Conservation (phyloP, 2,888 invertebrate species). For the Lepas anatifera region DNA sequence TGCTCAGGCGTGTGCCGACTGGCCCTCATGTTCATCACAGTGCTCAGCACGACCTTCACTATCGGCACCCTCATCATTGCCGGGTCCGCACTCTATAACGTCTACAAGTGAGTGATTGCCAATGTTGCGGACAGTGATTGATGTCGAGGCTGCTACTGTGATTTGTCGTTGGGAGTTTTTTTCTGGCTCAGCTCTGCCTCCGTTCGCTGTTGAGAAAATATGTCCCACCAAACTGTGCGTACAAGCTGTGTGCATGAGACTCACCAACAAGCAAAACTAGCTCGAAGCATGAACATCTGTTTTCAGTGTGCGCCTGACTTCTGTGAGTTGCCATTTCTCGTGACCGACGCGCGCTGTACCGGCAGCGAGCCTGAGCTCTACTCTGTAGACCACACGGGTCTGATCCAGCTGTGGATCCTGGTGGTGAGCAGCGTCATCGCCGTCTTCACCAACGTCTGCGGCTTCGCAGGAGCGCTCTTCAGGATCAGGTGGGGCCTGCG, state of each 20-base stretch:
- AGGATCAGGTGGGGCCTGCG: not conserved
- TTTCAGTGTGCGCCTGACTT: too few species aligned
- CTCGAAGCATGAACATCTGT: too few species aligned
- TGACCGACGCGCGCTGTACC: too few species aligned
- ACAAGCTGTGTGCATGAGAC: too few species aligned
- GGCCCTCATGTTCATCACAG: conserved; percentile 1
- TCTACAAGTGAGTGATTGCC: conserved; percentile 7
- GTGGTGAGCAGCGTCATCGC: not conserved
- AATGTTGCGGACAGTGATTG: too few species aligned
- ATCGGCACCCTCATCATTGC: not conserved
- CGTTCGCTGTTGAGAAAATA: too few species aligned
- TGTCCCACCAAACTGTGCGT: too few species aligned
- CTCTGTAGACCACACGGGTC: not conserved
- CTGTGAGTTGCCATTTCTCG: too few species aligned
- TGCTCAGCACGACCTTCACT: not conserved
- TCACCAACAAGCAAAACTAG: too few species aligned
- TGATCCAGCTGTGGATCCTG: not conserved
- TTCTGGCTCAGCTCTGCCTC: too few species aligned
- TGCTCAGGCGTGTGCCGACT: not conserved
- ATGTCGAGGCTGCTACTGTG: too few species aligned
- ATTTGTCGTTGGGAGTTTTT: too few species aligned
- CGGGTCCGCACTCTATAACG: not conserved
- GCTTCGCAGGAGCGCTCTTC: not conserved
- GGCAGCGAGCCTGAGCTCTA: not conserved
- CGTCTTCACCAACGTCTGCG: not conserved